Conservation (phyloP, 2,888 invertebrate genomes). For the Phlogophora meticulosa region DNA sequence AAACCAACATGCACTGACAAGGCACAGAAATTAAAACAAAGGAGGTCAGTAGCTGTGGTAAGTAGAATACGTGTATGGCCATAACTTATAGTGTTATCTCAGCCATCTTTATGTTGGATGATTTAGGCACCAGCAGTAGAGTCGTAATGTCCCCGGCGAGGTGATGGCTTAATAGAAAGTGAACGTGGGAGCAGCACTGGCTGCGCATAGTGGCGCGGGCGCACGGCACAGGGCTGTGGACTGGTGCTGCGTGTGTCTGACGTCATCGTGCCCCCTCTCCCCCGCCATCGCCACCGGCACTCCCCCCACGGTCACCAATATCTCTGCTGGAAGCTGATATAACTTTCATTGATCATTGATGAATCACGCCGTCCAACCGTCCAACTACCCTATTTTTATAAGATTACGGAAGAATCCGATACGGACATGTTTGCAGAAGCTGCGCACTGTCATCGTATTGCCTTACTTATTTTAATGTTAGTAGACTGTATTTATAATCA, state of each 20-base stretch:
- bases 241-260: constrained; percentile 59
- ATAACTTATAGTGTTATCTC: constrained; percentile 9
- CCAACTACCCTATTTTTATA: constrained; percentile 63
- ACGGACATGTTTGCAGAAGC: constrained; percentile 22
- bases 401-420: constrained; percentile 58
- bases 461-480: constrained; percentile 16
- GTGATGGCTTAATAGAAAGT: constrained; percentile 80
- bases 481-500: constrained; percentile 21
- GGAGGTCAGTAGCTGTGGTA: constrained; percentile 18
- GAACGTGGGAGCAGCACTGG: constrained; percentile 79
- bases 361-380: constrained; percentile 61
- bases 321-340: constrained; percentile 64
- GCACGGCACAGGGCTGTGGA: constrained; percentile 51
- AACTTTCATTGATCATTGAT: constrained; percentile 66
- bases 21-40: constrained; percentile 11
- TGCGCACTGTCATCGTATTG: constrained; percentile 30
- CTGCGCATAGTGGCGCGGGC: constrained; percentile 65
- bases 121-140: constrained; percentile 63
- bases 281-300: constrained; percentile 34
- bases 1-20: constrained; percentile 7
- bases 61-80: constrained; percentile 12
- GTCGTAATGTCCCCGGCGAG: constrained; percentile 64
- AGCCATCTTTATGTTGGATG: constrained; percentile 53
- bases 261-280: constrained; percentile 57
- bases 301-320: constrained; percentile 59